Conservation (phyloP, 2,113 vertebrate genomes). For the Podocnemis expansa region DNA sequence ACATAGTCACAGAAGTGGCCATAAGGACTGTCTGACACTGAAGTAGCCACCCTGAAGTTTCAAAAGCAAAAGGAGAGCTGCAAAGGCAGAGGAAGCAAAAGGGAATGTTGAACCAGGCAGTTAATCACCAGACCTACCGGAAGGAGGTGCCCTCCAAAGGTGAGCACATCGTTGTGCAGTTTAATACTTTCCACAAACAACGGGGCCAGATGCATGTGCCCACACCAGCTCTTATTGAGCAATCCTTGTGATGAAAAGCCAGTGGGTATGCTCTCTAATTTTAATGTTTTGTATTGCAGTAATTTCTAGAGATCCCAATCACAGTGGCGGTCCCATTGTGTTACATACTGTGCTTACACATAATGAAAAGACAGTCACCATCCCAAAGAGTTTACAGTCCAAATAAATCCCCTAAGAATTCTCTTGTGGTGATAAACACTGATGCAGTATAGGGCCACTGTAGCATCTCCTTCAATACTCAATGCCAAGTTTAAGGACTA, state of each 20-base stretch:
- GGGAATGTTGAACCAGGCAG: not conserved
- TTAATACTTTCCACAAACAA: constrained; percentile 28
- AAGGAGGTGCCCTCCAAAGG: not conserved
- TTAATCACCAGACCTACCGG: not conserved
- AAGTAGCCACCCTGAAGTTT: too few relatives aligned
- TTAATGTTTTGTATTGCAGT: not conserved
- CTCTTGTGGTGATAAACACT: not conserved
- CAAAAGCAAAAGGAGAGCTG: too few relatives aligned
- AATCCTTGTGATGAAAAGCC: not conserved
- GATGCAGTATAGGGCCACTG: not conserved
- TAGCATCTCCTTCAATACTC: not conserved
- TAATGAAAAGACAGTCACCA: not conserved
- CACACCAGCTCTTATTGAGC: constrained; percentile 34
- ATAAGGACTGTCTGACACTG: too few relatives aligned
- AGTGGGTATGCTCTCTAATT: not conserved
- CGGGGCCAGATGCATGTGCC: constrained; percentile 41
- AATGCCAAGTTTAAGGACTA: not conserved
- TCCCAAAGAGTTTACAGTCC: not conserved
- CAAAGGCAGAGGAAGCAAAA: too few relatives aligned
- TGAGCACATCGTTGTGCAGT: not conserved
- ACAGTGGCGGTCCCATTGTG: not conserved
- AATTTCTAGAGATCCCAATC: not conserved
- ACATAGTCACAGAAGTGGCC: too few relatives aligned
- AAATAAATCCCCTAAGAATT: accelerated
- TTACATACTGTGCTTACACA: not conserved